A percentile compares a stretch with the other conserved stretches of the same genome.
Conservation (phyloP, 2,113 vertebrate genomes). For the Peromyscus maniculatus region DNA sequence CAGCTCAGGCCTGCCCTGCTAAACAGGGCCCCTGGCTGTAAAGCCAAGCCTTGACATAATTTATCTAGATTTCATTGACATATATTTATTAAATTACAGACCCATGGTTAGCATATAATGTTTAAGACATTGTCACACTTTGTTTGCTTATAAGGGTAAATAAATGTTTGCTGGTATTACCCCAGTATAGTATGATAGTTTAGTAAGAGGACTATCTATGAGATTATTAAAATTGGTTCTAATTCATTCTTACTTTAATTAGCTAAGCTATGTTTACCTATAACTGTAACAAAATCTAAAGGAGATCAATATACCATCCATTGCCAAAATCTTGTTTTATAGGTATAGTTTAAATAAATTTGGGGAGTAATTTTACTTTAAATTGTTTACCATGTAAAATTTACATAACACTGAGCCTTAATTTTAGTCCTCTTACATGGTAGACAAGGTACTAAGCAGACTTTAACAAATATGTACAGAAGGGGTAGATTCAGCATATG, state of each 20-base stretch:
- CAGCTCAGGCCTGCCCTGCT: no score
- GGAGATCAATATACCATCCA: not conserved
- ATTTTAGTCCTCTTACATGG: not conserved
- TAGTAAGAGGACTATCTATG: not conserved
- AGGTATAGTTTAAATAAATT: not conserved
- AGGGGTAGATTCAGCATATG: not conserved
- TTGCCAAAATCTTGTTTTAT: not conserved
- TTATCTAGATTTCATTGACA: not conserved
- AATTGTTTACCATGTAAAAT: not conserved
- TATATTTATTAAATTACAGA: not conserved
- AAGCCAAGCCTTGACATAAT: no score
- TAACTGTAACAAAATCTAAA: constrained; percentile 31
- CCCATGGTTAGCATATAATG: not conserved
- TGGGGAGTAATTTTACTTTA: not conserved
- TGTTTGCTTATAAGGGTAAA: not conserved
- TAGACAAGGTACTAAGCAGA: not conserved
- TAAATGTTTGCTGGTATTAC: not conserved
- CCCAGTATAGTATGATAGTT: not conserved
- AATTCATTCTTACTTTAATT: constrained; percentile 46
- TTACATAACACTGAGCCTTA: not conserved
- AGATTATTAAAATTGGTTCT: not conserved
- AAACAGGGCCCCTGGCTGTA: no score
- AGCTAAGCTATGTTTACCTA: not conserved
- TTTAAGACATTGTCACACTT: not conserved
- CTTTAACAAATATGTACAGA: not conserved